phyloP scores from a whole-genome alignment of 2,797 vertebrate genomes.

The Monodelphis domestica region DNA sequence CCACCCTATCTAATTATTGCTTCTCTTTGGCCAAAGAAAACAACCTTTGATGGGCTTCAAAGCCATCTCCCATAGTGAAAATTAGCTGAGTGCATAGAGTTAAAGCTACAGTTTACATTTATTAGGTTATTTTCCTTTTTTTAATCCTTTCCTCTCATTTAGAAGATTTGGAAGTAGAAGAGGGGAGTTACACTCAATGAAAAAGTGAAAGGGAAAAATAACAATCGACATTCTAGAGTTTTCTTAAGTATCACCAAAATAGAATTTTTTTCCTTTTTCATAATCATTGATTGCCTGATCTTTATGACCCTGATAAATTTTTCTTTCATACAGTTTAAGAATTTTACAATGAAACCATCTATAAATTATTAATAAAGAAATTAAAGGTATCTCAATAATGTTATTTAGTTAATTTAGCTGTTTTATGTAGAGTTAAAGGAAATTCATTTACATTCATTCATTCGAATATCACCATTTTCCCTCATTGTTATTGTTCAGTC shows the following conservation, averaged over 20 bases:
- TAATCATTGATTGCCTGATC: slow-evolving; percentile 15
- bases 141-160: background rate
- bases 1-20: slow-evolving; percentile 72
- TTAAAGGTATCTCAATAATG: slow-evolving; percentile 23
- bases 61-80: slow-evolving; percentile 65
- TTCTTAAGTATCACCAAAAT: slow-evolving; percentile 2
- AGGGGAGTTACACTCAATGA: background rate
- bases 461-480: slow-evolving; percentile 21
- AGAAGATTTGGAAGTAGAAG: background rate
- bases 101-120: slow-evolving; percentile 37
- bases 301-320: slow-evolving; percentile 24
- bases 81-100: background rate
- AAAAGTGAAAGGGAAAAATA: background rate
- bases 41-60: slow-evolving; percentile 64
- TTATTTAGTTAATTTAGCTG: background rate
- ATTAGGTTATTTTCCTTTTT: slow-evolving; percentile 25
- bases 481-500: background rate
- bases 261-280: slow-evolving; percentile 8
- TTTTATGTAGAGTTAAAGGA: background rate
- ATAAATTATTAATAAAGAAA: slow-evolving; percentile 14
- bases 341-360: slow-evolving; percentile 54
- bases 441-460: too few species aligned
- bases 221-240: background rate
- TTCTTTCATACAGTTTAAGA: slow-evolving; percentile 46
- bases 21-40: slow-evolving; percentile 67